Conservation (phyloP, 30 jellyfish, hydroid and myxozoan species). For the Sanderia malayensis region DNA sequence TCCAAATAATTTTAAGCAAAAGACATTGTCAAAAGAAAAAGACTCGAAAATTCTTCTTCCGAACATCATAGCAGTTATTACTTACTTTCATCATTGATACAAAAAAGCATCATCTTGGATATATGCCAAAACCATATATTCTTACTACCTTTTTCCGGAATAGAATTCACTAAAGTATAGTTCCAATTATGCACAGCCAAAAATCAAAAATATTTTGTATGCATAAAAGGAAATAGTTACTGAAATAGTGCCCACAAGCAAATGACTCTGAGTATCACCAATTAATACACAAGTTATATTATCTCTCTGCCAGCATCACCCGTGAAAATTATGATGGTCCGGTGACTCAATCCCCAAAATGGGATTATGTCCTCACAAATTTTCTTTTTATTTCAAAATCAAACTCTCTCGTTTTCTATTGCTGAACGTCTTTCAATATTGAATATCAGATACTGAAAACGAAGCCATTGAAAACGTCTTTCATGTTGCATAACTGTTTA, state of each 20-base stretch:
- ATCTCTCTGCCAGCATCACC: neutral
- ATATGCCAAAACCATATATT: neutral
- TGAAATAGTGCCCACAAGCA: neutral
- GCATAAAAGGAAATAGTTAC: neutral
- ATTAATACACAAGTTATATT: too few relatives aligned
- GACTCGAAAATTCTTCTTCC: neutral
- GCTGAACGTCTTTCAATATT: too few relatives aligned
- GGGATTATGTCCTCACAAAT: too few relatives aligned
- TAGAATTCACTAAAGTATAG: neutral
- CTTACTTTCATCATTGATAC: neutral
- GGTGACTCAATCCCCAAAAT: neutral
- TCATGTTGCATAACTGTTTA: too few relatives aligned
- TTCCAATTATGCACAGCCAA: slow-evolving; percentile 9
- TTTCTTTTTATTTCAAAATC: too few relatives aligned
- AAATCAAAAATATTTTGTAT: neutral
- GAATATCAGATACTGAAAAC: too few relatives aligned
- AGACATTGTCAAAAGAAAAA: slow-evolving; percentile 9
- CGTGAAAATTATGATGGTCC: neutral
- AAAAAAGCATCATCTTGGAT: neutral
- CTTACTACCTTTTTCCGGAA: neutral
- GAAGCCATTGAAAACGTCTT: too few relatives aligned
- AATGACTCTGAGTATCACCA: neutral
- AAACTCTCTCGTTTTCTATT: too few relatives aligned
- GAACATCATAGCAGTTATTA: neutral
- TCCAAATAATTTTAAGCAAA: neutral